phyloP scores from a whole-genome alignment of 2,113 vertebrate genomes.

The Trachemys scripta region DNA sequence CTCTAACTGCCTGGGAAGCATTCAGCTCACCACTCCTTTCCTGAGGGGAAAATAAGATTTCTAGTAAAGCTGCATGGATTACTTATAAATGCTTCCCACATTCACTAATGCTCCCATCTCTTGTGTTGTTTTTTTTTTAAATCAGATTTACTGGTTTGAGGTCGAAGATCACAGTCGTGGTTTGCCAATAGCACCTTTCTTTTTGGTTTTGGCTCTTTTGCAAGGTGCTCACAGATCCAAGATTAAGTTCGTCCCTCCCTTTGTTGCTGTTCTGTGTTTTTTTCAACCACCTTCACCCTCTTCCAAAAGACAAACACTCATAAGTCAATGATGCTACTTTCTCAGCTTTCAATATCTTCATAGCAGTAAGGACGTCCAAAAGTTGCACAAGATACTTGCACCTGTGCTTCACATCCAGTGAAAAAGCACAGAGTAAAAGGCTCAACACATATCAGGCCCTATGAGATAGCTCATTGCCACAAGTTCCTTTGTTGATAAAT shows the following conservation, averaged over 20 bases:
- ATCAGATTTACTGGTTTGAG: background rate
- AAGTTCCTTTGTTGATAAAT: background rate
- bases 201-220: background rate
- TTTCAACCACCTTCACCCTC: background rate
- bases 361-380: background rate
- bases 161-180: background rate
- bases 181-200: background rate
- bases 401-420: background rate
- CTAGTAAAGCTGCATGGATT: background rate
- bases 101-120: background rate
- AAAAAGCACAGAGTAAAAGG: background rate
- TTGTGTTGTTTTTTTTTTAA: background rate
- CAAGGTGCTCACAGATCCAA: background rate
- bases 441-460: accelerated
- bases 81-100: background rate
- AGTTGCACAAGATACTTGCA: background rate
- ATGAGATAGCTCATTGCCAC: accelerated
- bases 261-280: background rate
- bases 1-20: background rate
- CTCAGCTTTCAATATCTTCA: background rate
- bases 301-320: background rate
- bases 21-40: background rate
- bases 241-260: background rate
- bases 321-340: background rate
- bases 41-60: background rate